Conservation (phyloP, 2,797 vertebrate species). For the Cyprinella venusta region DNA sequence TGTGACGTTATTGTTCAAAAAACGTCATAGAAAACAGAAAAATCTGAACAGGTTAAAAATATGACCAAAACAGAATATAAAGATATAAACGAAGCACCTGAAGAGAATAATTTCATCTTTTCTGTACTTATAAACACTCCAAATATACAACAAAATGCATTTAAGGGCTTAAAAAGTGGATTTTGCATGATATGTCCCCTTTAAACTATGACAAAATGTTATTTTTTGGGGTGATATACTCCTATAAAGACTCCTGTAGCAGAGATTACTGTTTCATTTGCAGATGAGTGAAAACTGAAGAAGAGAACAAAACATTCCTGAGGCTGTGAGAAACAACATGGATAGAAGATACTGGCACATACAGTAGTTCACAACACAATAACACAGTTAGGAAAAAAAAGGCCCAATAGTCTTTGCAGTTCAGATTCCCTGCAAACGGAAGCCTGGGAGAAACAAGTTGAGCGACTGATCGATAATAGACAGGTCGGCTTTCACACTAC, state of each 20-base stretch:
- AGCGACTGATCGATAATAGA: slow-evolving; percentile 57
- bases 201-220: background rate
- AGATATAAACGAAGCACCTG: too few species aligned
- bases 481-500: slow-evolving; percentile 58
- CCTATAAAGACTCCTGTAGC: background rate
- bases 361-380: slow-evolving; percentile 6
- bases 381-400: background rate
- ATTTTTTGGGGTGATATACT: background rate
- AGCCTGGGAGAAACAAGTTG: slow-evolving; percentile 41
- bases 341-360: slow-evolving; percentile 26
- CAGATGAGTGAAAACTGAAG: slow-evolving; percentile 7
- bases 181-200: too few species aligned
- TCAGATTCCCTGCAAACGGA: slow-evolving; percentile 17
- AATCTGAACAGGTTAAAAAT: too few species aligned
- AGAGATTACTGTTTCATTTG: background rate
- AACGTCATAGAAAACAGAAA: too few species aligned
- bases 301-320: slow-evolving; percentile 19
- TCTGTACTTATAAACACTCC: too few species aligned
- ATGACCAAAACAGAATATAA: too few species aligned
- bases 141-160: too few species aligned
- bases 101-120: too few species aligned
- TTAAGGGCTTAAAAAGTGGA: too few species aligned
- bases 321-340: background rate
- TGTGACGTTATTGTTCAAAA: too few species aligned
- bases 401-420: slow-evolving; percentile 7